Evolutionary conservation across 2,888 invertebrate species (phyloP), one percentile per base, ranked within the genome.

Genomic region (Leucoma salicis): DNA sequence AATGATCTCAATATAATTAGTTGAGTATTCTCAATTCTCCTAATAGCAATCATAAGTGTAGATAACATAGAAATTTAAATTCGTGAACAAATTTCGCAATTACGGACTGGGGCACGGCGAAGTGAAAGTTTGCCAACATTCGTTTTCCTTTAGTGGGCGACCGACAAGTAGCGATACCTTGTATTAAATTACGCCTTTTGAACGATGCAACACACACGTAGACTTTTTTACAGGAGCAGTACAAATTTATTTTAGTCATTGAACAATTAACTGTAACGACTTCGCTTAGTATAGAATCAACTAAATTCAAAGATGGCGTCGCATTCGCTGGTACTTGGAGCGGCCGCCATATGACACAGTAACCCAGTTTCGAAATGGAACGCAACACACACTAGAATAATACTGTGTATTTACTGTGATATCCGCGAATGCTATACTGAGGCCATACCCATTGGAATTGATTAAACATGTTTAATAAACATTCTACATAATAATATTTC

Each of bases 311-410:
- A 85, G 82, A 86, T 84, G 87, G 83, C 82, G 82, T 72, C 78
- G 75, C 70, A 70, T 75, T 78, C 75, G 70, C 62, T 73, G 73
- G 74, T 79, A 78, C 76, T 82, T 78, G 78, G 75, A 77, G 80
- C 78, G 79, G 78, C 79, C 76, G 82, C 81, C 81, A 75, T 81
- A 70, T 82, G 88, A 87, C 89, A 88, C 72, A 73, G 74, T 89
- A 80, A 88, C 89, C 89, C 69, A 88, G 81, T 88, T 89, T 83
- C 75, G 80, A 89, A 87, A 88, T 86, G 87, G 85, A 87, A 85
- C 85, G 79, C 75, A 72, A 74, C 80, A 78, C 80, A 78, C 79
- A 82, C 80, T 78, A 81, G 76, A 74, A 73, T 72, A 78, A 68
- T 67, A 71, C 70, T n/a, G n/a, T 66, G 73, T 72, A 71, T n/a